A percentile compares a stretch with the other conserved stretches of the same genome.
These are phyloP conservation scores for Prosopocoilus inquinatus DNA, from an alignment of 2,888 invertebrate genomes.

Conservation along the genomic window DNA sequence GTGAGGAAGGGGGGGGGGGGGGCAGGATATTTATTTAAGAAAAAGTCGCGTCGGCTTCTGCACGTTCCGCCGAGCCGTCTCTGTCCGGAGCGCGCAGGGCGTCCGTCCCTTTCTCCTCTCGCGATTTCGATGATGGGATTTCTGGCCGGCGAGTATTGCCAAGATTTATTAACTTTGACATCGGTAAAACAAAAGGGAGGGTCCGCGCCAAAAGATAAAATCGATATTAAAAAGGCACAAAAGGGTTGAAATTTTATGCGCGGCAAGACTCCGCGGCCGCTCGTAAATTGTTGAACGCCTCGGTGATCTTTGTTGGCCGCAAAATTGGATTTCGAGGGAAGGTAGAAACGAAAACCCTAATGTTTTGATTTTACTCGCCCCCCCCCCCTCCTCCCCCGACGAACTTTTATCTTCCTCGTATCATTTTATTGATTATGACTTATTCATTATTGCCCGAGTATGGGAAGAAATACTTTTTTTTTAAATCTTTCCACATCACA, in stretches of 20 bases:
- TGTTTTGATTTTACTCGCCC: too few species aligned
- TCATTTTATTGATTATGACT: too few species aligned
- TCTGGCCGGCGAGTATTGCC: slow-evolving; percentile 4
- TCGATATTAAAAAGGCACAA: slow-evolving; percentile 5
- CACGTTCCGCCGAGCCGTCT: background rate
- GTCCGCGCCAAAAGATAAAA: background rate
- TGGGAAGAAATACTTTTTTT: too few species aligned
- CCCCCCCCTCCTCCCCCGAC: too few species aligned
- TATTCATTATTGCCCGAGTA: too few species aligned
- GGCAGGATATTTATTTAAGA: slow-evolving; percentile 2
- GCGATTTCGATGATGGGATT: slow-evolving; percentile 5
- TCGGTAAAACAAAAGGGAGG: slow-evolving; percentile 14
- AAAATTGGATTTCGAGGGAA: background rate
- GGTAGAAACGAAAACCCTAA: too few species aligned
- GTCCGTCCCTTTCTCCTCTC: background rate
- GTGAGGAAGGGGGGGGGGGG: too few species aligned
- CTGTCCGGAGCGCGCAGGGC: background rate
- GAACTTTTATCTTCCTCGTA: too few species aligned
- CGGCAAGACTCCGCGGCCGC: background rate
- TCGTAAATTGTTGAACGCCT: background rate
- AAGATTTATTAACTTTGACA: slow-evolving; percentile 16
- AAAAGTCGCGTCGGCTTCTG: background rate
- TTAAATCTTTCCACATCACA: too few species aligned
- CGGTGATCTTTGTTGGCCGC: background rate
- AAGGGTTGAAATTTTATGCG: slow-evolving; percentile 4